phyloP scores from a whole-genome alignment of 30 jellyfish, hydroid and myxozoan genomes.

The Turritopsis rubra region DNA sequence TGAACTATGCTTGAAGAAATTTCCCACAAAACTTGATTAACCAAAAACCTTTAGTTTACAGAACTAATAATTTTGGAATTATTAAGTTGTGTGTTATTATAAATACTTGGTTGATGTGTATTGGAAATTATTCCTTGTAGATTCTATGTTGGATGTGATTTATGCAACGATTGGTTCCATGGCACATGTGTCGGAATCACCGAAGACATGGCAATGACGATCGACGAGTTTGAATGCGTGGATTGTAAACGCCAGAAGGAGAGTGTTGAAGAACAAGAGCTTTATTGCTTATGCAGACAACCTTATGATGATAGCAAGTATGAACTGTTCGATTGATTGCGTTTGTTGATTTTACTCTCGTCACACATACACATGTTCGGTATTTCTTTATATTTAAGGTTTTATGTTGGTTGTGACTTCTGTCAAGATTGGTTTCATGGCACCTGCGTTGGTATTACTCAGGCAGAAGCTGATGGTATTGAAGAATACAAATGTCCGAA shows the following conservation, averaged over 20 bases:
- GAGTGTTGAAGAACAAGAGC: constrained; percentile 85
- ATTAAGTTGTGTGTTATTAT: no score
- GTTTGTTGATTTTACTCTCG: not conserved
- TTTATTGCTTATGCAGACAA: constrained; percentile 81
- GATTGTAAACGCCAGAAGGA: constrained; percentile 71
- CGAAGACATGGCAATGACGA: constrained; percentile 65
- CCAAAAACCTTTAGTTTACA: no score
- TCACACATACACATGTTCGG: no score
- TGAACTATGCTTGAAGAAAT: no score
- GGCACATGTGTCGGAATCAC: constrained; percentile 92
- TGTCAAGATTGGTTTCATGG: constrained; percentile 99
- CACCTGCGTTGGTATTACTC: constrained; percentile 92
- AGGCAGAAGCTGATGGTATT: constrained; percentile 78
- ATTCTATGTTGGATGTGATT: constrained; percentile 91
- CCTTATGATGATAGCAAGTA: constrained; percentile 95
- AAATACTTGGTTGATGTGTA: no score
- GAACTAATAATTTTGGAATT: no score
- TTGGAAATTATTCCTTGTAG: constrained; percentile 28
- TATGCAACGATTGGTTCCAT: constrained; percentile 92
- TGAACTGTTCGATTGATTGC: not conserved
- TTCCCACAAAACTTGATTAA: no score
- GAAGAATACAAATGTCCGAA: constrained; percentile 84
- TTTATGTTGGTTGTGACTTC: constrained; percentile 90
- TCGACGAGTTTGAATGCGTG: constrained; percentile 74
- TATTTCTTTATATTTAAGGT: no score